Percentiles rank a stretch among this genome's conserved stretches.
Conservation (phyloP, 2,113 vertebrate species). For the Emydocephalus ijimae region DNA sequence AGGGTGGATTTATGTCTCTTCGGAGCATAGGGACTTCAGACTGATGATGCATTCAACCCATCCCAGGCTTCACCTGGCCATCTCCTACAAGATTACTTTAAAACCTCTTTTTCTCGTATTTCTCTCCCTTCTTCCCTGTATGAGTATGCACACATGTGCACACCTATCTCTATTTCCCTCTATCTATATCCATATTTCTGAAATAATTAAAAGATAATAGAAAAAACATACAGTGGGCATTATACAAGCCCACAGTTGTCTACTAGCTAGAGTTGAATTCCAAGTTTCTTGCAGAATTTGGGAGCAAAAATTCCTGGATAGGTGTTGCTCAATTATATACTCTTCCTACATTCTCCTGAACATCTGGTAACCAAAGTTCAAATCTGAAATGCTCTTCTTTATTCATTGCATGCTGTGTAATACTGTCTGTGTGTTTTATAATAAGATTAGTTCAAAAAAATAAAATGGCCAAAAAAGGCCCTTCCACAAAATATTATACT, state of each 20-base stretch:
- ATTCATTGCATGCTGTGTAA: not conserved
- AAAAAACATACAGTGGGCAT: not conserved
- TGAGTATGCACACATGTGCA: not conserved
- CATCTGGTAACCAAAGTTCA: not conserved
- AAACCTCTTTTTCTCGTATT: not conserved
- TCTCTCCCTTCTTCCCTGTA: not conserved
- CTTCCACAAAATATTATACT: not conserved
- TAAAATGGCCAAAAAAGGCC: not conserved
- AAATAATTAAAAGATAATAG: not conserved
- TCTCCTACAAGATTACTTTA: not conserved
- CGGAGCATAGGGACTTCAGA: not conserved
- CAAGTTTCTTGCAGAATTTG: not conserved
- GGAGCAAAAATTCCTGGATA: not conserved
- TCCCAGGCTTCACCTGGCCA: not conserved
- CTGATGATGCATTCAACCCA: not conserved
- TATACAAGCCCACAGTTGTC: not conserved
- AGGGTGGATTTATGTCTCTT: not conserved
- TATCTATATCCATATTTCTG: not conserved
- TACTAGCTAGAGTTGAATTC: not conserved
- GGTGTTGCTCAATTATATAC: not conserved
- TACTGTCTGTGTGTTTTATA: not conserved
- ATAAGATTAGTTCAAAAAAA: conserved; percentile 4
- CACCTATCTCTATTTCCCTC: not conserved
- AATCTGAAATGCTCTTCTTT: conserved; percentile 1
- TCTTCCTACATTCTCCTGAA: not conserved